Percentiles rank a stretch among this genome's conserved stretches.
phyloP scores from a whole-genome alignment of 2,888 invertebrate species.

The Palloptera scutellata region DNA sequence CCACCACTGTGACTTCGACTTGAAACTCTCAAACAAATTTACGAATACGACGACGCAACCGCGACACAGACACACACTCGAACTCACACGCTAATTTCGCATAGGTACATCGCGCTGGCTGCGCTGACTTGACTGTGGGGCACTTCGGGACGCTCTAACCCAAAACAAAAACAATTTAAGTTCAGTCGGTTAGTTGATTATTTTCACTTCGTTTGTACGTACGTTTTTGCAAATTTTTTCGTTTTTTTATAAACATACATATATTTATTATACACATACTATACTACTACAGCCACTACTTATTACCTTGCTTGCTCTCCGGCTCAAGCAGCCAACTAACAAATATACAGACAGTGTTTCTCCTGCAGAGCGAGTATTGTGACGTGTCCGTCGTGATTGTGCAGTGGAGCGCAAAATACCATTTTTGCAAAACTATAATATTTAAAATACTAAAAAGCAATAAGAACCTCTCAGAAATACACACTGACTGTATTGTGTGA shows the following conservation, averaged over 20 bases:
- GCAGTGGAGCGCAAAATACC: constrained; percentile 9
- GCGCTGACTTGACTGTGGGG: constrained; percentile 11
- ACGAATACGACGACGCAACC: constrained; percentile 4
- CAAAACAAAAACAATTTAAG: constrained; percentile 35
- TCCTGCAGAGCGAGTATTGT: constrained; percentile 48
- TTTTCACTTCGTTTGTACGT: constrained; percentile 42
- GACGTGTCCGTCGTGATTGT: constrained; percentile 48
- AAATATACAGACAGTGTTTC: constrained; percentile 20
- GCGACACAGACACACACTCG: constrained; percentile 12
- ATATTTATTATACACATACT: constrained; percentile 25
- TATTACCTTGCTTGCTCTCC: constrained; percentile 7
- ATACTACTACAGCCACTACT: constrained; percentile 43
- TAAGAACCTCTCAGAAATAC: constrained; percentile 1
- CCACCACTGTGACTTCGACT: too few species aligned
- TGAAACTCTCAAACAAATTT: neutral
- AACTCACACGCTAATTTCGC: constrained; percentile 17
- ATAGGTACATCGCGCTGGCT: constrained; percentile 19
- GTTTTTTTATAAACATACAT: too few species aligned
- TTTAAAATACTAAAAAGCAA: constrained; percentile 38
- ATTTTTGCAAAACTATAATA: constrained; percentile 31
- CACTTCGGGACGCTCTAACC: constrained; percentile 23
- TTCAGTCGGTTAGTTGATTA: constrained; percentile 38
- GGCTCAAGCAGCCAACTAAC: neutral
- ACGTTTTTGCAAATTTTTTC: constrained; percentile 42
- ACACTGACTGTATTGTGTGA: neutral